These are phyloP conservation scores for Drepanosiphum platanoidis DNA, from an alignment of 2,888 invertebrate genomes.

Conservation along the genomic window DNA sequence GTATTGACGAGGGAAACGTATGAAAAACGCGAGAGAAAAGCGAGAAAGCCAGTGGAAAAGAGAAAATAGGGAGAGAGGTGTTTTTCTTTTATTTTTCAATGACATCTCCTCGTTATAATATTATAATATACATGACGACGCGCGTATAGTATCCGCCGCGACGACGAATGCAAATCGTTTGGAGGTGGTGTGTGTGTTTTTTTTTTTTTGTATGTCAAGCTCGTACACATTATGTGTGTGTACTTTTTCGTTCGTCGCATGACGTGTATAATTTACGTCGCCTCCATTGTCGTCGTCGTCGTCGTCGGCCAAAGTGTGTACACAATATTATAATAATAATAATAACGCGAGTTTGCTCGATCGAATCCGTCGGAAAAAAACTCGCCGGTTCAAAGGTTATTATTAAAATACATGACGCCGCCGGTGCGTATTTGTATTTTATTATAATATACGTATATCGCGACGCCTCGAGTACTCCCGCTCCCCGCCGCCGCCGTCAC, in stretches of 20 bases:
- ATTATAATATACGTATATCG: too few species aligned
- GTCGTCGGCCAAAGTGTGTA: constrained; percentile 7
- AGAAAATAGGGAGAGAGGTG: neutral
- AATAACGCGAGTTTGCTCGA: neutral
- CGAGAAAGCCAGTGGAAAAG: neutral
- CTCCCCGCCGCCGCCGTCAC: too few species aligned
- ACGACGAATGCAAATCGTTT: constrained; percentile 57
- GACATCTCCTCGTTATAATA: constrained; percentile 62
- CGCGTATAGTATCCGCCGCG: constrained; percentile 39
- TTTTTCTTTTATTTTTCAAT: constrained; percentile 50
- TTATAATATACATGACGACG: too few species aligned
- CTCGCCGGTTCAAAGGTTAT: constrained; percentile 36
- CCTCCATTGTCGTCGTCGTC: constrained; percentile 37
- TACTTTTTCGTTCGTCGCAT: constrained; percentile 57
- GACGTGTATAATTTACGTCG: constrained; percentile 54
- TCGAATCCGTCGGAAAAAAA: constrained; percentile 26
- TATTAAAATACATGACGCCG: neutral
- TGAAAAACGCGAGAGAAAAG: neutral
- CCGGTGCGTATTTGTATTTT: too few species aligned
- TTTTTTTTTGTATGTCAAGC: constrained; percentile 44
- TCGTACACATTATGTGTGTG: constrained; percentile 28
- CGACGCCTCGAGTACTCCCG: too few species aligned
- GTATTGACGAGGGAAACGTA: constrained; percentile 9
- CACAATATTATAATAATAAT: neutral
- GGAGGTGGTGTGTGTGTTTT: constrained; percentile 61